Conservation (phyloP, 2,797 vertebrate genomes). For the Triplophysa bombifrons region DNA sequence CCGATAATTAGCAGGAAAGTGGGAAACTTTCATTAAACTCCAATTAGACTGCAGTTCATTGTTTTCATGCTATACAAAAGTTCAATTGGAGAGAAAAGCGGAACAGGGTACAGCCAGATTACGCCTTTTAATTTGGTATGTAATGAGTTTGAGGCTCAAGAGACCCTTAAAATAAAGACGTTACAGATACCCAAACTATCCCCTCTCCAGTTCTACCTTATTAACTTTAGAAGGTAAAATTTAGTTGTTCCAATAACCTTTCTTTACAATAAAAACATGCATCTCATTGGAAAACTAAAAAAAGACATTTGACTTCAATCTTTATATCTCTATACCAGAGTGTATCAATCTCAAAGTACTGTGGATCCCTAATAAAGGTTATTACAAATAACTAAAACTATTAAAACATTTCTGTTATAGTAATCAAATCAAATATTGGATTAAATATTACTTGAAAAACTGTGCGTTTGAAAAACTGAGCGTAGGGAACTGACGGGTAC, state of each 20-base stretch:
- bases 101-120: constrained; percentile 42
- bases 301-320: background rate
- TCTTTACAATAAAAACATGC: constrained; percentile 49
- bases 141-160: constrained; percentile 57
- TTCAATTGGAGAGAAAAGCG: constrained; percentile 43
- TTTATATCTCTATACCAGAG: constrained; percentile 24
- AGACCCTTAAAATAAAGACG: constrained; percentile 55
- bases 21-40: constrained; percentile 57
- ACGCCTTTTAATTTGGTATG: constrained; percentile 56
- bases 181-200: constrained; percentile 47
- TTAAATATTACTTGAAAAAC: too few relatives aligned
- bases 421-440: too few relatives aligned
- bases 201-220: constrained; percentile 41
- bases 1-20: constrained; percentile 34
- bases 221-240: constrained; percentile 48
- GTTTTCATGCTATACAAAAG: constrained; percentile 17
- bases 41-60: constrained; percentile 30
- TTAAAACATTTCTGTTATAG: too few relatives aligned
- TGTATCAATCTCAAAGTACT: background rate
- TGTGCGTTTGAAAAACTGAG: too few relatives aligned
- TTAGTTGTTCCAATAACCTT: constrained; percentile 27
- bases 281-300: background rate
- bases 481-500: too few relatives aligned
- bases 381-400: background rate
- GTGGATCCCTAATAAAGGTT: background rate